Percentiles rank a stretch among this genome's conserved stretches.
phyloP scores from a whole-genome alignment of 2,888 invertebrate species.

The Hartigia nigra region DNA sequence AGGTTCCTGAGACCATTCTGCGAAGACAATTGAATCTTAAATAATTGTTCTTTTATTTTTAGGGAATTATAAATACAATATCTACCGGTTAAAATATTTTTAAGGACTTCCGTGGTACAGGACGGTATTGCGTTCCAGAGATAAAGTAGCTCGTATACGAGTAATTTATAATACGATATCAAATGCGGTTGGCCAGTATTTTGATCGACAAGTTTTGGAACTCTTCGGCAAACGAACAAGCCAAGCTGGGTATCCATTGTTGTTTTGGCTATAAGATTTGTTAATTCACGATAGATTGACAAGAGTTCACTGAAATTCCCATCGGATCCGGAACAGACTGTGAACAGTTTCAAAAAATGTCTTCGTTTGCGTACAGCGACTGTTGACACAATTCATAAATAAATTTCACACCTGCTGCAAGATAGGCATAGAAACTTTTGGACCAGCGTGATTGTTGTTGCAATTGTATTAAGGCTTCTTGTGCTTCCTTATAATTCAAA shows the following conservation, averaged over 20 bases:
- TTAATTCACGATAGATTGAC: slow-evolving; percentile 60
- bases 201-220: slow-evolving; percentile 50
- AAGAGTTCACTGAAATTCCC: slow-evolving; percentile 63
- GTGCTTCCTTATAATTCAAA: slow-evolving; percentile 70
- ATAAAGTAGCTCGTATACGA: slow-evolving; percentile 75
- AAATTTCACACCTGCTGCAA: slow-evolving; percentile 64
- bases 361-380: not conserved
- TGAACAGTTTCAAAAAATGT: slow-evolving; percentile 20
- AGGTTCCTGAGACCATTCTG: slow-evolving; percentile 56
- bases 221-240: slow-evolving; percentile 56
- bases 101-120: slow-evolving; percentile 65
- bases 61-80: not conserved
- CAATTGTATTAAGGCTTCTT: slow-evolving; percentile 68
- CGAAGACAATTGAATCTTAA: slow-evolving; percentile 29
- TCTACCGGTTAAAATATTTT: slow-evolving; percentile 65
- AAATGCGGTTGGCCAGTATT: slow-evolving; percentile 42
- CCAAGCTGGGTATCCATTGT: slow-evolving; percentile 56
- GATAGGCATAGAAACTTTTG: slow-evolving; percentile 74
- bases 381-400: not conserved
- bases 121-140: slow-evolving; percentile 76
- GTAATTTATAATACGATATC: slow-evolving; percentile 68
- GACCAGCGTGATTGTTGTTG: slow-evolving; percentile 75
- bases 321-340: slow-evolving; percentile 68
- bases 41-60: not conserved
- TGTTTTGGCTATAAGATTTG: slow-evolving; percentile 58